phyloP scores from a whole-genome alignment of 2,888 invertebrate genomes.

The Dolomedes plantarius region DNA sequence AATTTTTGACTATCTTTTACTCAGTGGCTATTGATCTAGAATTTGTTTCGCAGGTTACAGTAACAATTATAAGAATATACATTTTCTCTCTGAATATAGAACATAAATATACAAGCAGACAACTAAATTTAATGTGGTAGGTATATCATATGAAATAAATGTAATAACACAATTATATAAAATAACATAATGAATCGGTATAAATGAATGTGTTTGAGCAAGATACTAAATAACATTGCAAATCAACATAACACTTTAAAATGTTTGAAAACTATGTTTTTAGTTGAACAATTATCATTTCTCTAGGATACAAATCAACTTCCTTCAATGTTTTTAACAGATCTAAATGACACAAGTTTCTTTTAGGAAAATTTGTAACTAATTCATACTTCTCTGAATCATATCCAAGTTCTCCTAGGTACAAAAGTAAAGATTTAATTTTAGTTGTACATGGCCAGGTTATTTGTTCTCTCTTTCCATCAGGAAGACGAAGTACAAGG shows the following conservation, averaged over 20 bases:
- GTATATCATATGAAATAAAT: no score
- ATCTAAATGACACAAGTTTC: slow-evolving; percentile 77
- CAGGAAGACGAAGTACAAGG: slow-evolving; percentile 77
- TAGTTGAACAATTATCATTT: slow-evolving; percentile 78
- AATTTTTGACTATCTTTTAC: no score
- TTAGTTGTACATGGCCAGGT: slow-evolving; percentile 77
- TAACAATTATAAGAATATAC: no score
- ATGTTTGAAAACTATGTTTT: slow-evolving; percentile 29
- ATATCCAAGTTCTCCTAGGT: slow-evolving; percentile 77
- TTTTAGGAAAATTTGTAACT: slow-evolving; percentile 78
- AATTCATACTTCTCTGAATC: slow-evolving; percentile 77
- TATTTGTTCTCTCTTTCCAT: slow-evolving; percentile 77
- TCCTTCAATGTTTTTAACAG: slow-evolving; percentile 76
- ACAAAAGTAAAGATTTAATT: slow-evolving; percentile 77
- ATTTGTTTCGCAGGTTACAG: no score
- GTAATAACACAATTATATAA: no score
- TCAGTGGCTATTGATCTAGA: no score
- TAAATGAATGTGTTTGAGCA: no score
- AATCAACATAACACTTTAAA: not conserved
- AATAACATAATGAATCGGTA: no score
- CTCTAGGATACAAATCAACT: slow-evolving; percentile 77
- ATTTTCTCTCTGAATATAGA: no score
- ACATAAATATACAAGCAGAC: no score
- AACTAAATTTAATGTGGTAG: no score
- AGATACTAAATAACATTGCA: no score